Evolutionary conservation across 2,797 vertebrate species (phyloP).

Genomic region (Petrocephalus schoutedeni): DNA sequence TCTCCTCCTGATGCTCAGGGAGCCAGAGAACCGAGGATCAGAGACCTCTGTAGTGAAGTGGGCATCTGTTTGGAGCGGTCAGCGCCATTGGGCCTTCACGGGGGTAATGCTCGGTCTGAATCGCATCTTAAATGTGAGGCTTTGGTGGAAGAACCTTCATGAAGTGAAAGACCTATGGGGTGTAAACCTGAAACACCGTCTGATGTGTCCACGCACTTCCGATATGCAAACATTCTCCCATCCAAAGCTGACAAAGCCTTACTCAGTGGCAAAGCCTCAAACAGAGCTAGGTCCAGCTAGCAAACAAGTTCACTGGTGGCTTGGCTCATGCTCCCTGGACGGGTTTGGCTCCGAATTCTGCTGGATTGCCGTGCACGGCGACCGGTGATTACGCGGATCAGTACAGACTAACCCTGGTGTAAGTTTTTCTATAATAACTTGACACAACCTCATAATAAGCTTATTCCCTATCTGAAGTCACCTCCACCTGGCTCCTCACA

Average conservation of each 20-base stretch:
- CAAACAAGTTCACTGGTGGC: not conserved
- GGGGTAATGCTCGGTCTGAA: too few relatives aligned
- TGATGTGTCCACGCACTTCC: not conserved
- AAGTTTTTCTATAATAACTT: slow-evolving; percentile 2
- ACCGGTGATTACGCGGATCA: not conserved
- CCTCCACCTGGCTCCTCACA: not conserved
- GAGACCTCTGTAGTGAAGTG: not conserved
- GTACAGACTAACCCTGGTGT: not conserved
- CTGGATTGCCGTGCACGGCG: not conserved
- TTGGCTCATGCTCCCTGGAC: not conserved
- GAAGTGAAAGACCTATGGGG: not conserved
- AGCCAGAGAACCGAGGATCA: not conserved
- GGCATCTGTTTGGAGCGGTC: not conserved
- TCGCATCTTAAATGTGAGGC: not conserved
- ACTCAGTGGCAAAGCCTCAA: not conserved
- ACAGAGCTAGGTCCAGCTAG: not conserved
- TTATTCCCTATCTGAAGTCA: slow-evolving; percentile 7
- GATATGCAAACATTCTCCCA: not conserved
- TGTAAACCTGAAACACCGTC: not conserved
- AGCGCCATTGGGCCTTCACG: not conserved
- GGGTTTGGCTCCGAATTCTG: not conserved
- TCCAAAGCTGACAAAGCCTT: not conserved
- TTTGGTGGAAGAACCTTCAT: not conserved
- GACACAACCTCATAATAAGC: slow-evolving; percentile 4
- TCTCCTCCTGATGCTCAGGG: not conserved